A percentile compares a stretch with the other conserved stretches of the same genome.
Evolutionary conservation across 2,888 invertebrate species (phyloP).

Genomic region (Eupithecia exiguata): DNA sequence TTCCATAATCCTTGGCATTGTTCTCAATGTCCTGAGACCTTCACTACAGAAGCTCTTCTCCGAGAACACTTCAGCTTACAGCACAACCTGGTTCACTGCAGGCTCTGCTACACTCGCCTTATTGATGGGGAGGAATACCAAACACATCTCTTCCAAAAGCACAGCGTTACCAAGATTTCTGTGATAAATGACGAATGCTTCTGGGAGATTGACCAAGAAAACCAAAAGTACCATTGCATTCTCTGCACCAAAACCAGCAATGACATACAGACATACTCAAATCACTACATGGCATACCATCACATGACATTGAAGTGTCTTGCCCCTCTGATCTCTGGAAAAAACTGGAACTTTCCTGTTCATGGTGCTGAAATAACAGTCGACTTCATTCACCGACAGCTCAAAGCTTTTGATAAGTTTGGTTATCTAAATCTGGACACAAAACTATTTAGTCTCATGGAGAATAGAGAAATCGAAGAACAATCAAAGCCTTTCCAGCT

Average conservation of each 20-base stretch:
- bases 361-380: constrained; percentile 72
- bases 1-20: constrained; percentile 78
- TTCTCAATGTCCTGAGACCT: constrained; percentile 73
- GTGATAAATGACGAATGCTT: constrained; percentile 62
- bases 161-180: constrained; percentile 65
- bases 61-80: constrained; percentile 64
- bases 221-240: constrained; percentile 61
- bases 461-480: constrained; percentile 17
- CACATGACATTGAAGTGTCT: constrained; percentile 78
- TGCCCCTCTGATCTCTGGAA: constrained; percentile 67
- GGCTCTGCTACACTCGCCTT: constrained; percentile 74
- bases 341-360: constrained; percentile 67
- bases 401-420: constrained; percentile 60
- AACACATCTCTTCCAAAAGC: constrained; percentile 72
- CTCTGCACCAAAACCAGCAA: constrained; percentile 70
- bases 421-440: constrained; percentile 69
- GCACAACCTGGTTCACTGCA: constrained; percentile 75
- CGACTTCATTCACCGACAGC: constrained; percentile 66
- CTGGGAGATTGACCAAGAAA: constrained; percentile 70
- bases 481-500: neutral
- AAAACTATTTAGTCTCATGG: constrained; percentile 42
- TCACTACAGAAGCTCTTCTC: constrained; percentile 61
- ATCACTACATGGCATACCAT: constrained; percentile 77
- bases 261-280: constrained; percentile 62
- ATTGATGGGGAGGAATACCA: constrained; percentile 70